Percentiles rank a stretch among this genome's conserved stretches.
Conservation (phyloP, 2,797 vertebrate genomes). For the Tamandua tetradactyla region DNA sequence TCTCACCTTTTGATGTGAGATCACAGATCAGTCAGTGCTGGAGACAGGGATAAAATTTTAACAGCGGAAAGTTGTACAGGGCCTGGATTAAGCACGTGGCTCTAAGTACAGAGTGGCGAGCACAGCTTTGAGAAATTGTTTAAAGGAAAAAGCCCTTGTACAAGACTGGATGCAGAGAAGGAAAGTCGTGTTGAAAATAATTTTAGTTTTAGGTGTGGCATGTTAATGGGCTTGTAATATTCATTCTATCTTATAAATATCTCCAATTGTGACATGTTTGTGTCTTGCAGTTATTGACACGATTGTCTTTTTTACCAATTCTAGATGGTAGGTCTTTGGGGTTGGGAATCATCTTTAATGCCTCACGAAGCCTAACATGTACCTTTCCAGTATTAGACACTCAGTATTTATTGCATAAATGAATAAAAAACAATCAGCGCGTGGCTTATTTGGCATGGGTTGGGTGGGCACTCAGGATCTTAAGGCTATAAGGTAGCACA, state of each 20-base stretch:
- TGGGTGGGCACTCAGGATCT: not conserved
- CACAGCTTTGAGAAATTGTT: conserved; percentile 29
- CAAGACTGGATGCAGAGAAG: not conserved
- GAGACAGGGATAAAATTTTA: not conserved
- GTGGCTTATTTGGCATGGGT: not conserved
- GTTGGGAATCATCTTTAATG: not conserved
- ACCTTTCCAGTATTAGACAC: not conserved
- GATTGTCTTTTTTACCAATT: not conserved
- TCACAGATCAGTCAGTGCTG: not conserved
- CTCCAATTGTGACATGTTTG: not conserved
- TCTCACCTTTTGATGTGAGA: not conserved
- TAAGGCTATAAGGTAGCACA: not conserved
- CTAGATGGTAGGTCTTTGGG: conserved; percentile 6
- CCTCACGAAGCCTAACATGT: not conserved
- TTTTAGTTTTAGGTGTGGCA: not conserved
- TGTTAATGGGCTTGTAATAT: not conserved
- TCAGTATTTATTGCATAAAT: not conserved
- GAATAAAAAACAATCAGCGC: not conserved
- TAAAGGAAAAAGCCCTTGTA: conserved; percentile 1
- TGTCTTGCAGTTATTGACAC: not conserved
- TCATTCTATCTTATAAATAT: not conserved
- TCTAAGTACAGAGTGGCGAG: not conserved
- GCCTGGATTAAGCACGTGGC: not conserved
- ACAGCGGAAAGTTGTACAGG: not conserved
- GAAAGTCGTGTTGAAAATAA: conserved; percentile 27